Evolutionary conservation across 2,888 invertebrate species (phyloP).

Genomic region (Archips crataeganus): DNA sequence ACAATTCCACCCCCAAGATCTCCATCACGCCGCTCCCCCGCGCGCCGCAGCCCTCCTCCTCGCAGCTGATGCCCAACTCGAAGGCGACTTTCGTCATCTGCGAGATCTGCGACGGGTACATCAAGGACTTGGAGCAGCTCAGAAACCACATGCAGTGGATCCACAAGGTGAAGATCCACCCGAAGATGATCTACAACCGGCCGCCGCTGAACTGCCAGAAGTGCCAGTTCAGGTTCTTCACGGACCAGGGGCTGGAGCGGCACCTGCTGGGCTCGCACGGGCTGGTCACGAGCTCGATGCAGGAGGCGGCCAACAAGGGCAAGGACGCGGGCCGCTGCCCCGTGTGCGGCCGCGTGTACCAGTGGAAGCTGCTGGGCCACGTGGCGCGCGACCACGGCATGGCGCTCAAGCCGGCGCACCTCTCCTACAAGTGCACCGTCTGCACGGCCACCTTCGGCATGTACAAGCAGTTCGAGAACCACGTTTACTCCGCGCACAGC

Average conservation of each 20-base stretch:
- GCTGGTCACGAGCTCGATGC: constrained; percentile 97
- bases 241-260: constrained; percentile 97
- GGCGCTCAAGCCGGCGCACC: constrained; percentile 96
- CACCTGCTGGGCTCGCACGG: constrained; percentile 98
- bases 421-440: constrained; percentile 97
- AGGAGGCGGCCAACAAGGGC: constrained; percentile 97
- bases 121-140: constrained; percentile 97
- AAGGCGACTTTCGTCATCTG: constrained; percentile 97
- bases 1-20: constrained; percentile 92
- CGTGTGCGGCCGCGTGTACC: constrained; percentile 94
- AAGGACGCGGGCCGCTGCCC: constrained; percentile 98
- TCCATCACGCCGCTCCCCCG: constrained; percentile 96
- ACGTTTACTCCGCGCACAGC: constrained; percentile 97
- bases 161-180: constrained; percentile 98
- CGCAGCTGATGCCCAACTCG: constrained; percentile 70
- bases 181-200: constrained; percentile 97
- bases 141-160: constrained; percentile 99
- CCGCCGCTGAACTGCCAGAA: constrained; percentile 98
- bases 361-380: constrained; percentile 95
- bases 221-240: constrained; percentile 98
- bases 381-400: constrained; percentile 97
- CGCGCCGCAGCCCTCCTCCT: constrained; percentile 82
- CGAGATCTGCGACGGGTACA: constrained; percentile 98
- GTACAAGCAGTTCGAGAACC: constrained; percentile 98
- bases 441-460: constrained; percentile 98